Base-by-base conservation (phyloP, 2,113 vertebrate genomes). In the Mustela lutreola region DNA sequence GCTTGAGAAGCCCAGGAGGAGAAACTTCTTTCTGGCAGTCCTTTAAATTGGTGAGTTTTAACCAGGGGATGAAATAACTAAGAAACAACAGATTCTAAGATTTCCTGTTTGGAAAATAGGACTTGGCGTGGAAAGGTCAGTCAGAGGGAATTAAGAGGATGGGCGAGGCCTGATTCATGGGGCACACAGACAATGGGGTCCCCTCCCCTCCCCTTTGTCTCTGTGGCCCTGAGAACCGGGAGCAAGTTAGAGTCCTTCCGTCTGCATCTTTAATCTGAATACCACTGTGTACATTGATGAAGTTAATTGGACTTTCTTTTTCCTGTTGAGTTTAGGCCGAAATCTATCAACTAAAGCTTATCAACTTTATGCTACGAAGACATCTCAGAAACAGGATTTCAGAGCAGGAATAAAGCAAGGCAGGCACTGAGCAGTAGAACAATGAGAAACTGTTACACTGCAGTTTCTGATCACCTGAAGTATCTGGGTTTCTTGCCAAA, bases 21-120 rank as follows among this genome's bases (percentile, higher is more conserved):
- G 91, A 93, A 88, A 95, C 88, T 97, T 89, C 84, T 86, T 58
- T 97, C 42, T 89, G 94, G 80, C 96, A 96, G 94, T 39, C 26
- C 79, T 65, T 97, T 79, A 86, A 96, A 96, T 56, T 75, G 97
- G 98, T 98, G 91, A 98, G 98, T 98, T 96, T 93, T 93, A 89
- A 96, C 28, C 58, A 45, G 50, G 84, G 87, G 63, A 21, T 58
- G 24, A 84, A 76, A 45, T 48, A 63, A 26, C 33, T 36, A 80
- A 90, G 65, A 67, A 87, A 85, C 50, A 65, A 71, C 19, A 81
- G 50, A 85, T 83, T 95, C 96, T 97, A 89, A 80, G 84, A 73
- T 83, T 87, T 81, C 42, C 48, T 82, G 18, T 73, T 24, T 67
- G 56, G 60, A 62, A 93, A 97, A 84, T n/a, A 11, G 4, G 83